Evolutionary conservation across 2,113 vertebrate species (phyloP).

Genomic region (Ciconia boyciana): DNA sequence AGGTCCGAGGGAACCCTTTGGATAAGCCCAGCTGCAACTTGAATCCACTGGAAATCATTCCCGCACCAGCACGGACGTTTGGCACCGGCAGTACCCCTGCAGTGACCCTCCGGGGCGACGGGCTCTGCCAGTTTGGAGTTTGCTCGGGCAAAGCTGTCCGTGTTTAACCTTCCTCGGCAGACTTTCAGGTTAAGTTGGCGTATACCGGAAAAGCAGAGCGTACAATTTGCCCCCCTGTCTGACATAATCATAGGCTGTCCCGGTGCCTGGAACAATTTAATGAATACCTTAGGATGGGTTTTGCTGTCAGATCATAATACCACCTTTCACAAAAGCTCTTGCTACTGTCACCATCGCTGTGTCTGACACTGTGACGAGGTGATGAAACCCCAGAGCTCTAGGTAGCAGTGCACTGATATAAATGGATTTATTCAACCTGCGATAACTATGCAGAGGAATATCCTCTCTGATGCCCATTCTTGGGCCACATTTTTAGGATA

Average conservation of each 20-base stretch:
- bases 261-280: not conserved
- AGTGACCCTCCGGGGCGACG: rapidly evolving
- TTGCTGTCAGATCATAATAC: conserved; percentile 16
- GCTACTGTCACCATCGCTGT: not conserved
- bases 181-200: rapidly evolving
- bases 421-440: not conserved
- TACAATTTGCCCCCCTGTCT: not conserved
- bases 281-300: not conserved
- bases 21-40: not conserved
- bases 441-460: not conserved
- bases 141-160: not conserved
- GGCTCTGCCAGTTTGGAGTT: not conserved
- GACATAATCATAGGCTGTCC: conserved; percentile 44
- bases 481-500: not conserved
- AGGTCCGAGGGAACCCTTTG: not conserved
- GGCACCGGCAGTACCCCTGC: rapidly evolving
- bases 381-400: not conserved
- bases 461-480: not conserved
- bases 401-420: not conserved
- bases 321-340: not conserved
- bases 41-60: not conserved
- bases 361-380: not conserved
- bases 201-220: not conserved
- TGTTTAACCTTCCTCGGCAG: not conserved
- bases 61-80: rapidly evolving